Conservation (phyloP, 2,888 invertebrate genomes). For the Luperina nickerlii region DNA sequence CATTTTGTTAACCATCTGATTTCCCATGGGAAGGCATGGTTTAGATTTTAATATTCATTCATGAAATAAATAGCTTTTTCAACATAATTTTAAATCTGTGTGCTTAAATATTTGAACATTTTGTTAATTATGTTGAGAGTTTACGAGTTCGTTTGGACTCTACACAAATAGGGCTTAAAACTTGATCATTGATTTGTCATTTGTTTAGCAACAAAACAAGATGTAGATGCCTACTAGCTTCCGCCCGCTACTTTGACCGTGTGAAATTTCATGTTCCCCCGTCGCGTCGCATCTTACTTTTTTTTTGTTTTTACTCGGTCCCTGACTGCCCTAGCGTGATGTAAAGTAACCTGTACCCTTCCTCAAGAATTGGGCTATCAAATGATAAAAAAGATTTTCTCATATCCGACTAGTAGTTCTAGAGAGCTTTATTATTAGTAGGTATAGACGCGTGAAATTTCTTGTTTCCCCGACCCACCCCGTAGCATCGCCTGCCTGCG, state of each 20-base stretch:
- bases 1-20: constrained; percentile 77
- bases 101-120: constrained; percentile 32
- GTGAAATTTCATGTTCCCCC: neutral
- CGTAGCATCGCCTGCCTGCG: too few species aligned
- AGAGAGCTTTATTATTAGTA: too few species aligned
- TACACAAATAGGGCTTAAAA: neutral
- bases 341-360: too few species aligned
- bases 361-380: too few species aligned
- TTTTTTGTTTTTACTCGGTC: neutral
- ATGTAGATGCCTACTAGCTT: neutral
- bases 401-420: too few species aligned
- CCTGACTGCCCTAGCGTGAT: too few species aligned
- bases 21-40: constrained; percentile 76
- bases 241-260: too few species aligned
- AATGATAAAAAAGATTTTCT: too few species aligned
- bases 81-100: constrained; percentile 64
- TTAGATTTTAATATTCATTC: constrained; percentile 79
- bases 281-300: neutral
- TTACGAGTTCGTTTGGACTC: constrained; percentile 7
- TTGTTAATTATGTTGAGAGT: constrained; percentile 22
- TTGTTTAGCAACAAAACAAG: neutral
- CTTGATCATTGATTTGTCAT: neutral
- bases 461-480: too few species aligned
- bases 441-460: too few species aligned
- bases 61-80: constrained; percentile 72